A percentile compares a stretch with the other conserved stretches of the same genome.
phyloP scores from a whole-genome alignment of 2,797 vertebrate genomes.

The Falco berigora region DNA sequence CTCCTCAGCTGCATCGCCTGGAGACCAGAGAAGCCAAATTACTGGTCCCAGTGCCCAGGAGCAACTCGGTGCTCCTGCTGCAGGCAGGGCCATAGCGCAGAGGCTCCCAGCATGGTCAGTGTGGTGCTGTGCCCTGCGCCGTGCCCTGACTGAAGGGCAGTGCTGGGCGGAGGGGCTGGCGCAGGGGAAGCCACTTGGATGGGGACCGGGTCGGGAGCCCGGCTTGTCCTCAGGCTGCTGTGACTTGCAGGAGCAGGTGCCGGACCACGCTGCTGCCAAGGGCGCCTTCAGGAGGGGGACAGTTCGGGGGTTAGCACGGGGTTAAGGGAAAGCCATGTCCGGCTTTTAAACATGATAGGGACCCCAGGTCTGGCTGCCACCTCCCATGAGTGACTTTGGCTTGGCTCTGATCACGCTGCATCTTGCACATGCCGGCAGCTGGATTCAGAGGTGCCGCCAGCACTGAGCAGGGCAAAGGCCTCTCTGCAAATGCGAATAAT shows the following conservation, averaged over 20 bases:
- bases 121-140: fast-evolving
- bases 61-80: not conserved
- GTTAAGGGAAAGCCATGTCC: not conserved
- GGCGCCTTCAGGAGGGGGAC: fast-evolving
- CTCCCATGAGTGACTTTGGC: not conserved
- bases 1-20: not conserved
- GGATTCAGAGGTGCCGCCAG: fast-evolving
- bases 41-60: not conserved
- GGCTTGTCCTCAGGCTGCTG: fast-evolving
- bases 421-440: not conserved
- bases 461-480: not conserved
- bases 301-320: not conserved
- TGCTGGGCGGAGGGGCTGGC: not conserved
- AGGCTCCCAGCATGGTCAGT: fast-evolving
- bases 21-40: not conserved
- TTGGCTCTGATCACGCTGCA: fast-evolving
- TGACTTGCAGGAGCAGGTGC: constrained; percentile 33
- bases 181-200: not conserved
- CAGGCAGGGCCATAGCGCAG: not conserved
- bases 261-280: not conserved
- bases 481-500: not conserved
- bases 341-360: fast-evolving
- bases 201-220: not conserved
- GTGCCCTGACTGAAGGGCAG: fast-evolving
- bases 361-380: not conserved